Percentiles rank a stretch among this genome's conserved stretches.
These are phyloP conservation scores for Siniperca knerii DNA, from an alignment of 2,113 vertebrate species.

Conservation along the genomic window DNA sequence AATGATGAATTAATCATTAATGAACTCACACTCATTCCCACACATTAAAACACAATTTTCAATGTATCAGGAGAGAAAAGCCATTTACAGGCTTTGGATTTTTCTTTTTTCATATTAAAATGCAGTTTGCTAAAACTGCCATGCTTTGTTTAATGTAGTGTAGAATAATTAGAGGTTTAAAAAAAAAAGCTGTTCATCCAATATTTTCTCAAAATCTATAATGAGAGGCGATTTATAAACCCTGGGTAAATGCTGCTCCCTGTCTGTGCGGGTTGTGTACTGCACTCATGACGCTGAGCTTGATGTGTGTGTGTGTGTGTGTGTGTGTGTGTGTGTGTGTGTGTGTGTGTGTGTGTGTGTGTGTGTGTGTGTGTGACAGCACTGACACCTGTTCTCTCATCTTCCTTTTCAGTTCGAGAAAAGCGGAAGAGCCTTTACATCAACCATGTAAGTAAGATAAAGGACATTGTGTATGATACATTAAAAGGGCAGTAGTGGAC, in stretches of 20 bases:
- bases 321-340: background rate
- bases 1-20: constrained; percentile 3
- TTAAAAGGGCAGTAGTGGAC: background rate
- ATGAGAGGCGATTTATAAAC: background rate
- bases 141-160: constrained; percentile 21
- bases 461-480: background rate
- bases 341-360: too few species aligned
- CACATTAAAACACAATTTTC: constrained; percentile 1
- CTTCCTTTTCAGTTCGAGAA: constrained; percentile 82
- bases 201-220: background rate
- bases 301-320: background rate
- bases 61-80: background rate
- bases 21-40: background rate
- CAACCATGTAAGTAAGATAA: constrained; percentile 84
- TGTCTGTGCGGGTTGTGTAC: constrained; percentile 63
- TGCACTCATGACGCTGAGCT: constrained; percentile 15
- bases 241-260: constrained; percentile 67
- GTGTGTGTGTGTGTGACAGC: too few species aligned
- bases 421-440: constrained; percentile 87
- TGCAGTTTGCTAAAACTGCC: constrained; percentile 1
- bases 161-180: background rate
- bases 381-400: constrained; percentile 18
- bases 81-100: constrained; percentile 5
- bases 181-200: background rate
- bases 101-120: background rate